These are phyloP conservation scores for Hartigia nigra DNA, from an alignment of 2,888 invertebrate species.

Conservation along the genomic window DNA sequence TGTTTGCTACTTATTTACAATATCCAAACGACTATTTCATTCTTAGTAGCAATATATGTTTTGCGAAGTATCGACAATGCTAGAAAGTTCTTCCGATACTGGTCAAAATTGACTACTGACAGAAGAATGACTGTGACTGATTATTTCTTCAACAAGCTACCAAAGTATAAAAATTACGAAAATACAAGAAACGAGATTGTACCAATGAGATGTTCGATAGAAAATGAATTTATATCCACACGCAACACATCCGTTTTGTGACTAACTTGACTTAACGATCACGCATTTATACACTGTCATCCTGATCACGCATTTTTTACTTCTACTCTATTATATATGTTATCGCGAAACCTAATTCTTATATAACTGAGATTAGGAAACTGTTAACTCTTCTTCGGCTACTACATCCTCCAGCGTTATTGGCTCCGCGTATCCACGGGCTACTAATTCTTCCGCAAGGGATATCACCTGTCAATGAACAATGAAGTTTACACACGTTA, in stretches of 20 bases:
- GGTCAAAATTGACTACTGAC: background rate
- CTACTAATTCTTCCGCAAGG: constrained; percentile 88
- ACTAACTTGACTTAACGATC: constrained; percentile 30
- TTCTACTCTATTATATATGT: constrained; percentile 8
- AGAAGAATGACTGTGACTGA: background rate
- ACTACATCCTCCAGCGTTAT: constrained; percentile 60
- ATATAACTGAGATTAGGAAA: background rate
- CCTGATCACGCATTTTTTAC: constrained; percentile 8
- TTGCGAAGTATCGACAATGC: background rate
- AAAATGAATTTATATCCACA: constrained; percentile 35
- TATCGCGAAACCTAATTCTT: constrained; percentile 3
- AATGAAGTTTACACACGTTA: constrained; percentile 15
- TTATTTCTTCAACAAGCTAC: background rate
- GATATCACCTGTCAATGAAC: constrained; percentile 78
- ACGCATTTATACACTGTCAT: constrained; percentile 32
- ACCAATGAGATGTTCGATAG: background rate
- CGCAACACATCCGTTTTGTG: constrained; percentile 29
- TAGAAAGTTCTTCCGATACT: background rate
- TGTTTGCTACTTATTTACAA: background rate
- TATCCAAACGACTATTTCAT: background rate
- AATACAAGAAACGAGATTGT: background rate
- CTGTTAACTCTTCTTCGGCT: constrained; percentile 31
- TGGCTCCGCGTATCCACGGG: constrained; percentile 85
- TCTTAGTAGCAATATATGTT: background rate
- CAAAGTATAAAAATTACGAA: background rate